A percentile compares a stretch with the other conserved stretches of the same genome.
These are phyloP conservation scores for Drosophila chauvacae DNA, from an alignment of 1,140 invertebrate genomes.

Conservation along the genomic window DNA sequence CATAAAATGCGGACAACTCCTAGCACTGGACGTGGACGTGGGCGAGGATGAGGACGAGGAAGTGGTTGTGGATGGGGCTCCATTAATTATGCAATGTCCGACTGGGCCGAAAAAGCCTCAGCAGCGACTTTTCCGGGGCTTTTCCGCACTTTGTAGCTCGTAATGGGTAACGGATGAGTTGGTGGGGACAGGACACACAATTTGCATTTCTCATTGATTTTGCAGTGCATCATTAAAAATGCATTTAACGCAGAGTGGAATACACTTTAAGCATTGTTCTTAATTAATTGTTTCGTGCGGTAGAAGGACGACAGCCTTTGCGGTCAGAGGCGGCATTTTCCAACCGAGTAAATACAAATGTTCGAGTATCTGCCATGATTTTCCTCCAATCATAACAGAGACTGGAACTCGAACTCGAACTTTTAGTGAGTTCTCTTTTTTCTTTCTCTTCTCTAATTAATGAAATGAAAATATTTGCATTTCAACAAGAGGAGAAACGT, in stretches of 20 bases:
- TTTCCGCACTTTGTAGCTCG: slow-evolving; percentile 25
- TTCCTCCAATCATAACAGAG: slow-evolving; percentile 9
- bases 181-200: slow-evolving; percentile 8
- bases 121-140: slow-evolving; percentile 29
- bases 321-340: slow-evolving; percentile 33
- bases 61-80: slow-evolving; percentile 37
- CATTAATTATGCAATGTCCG: slow-evolving; percentile 58
- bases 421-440: not conserved
- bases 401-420: slow-evolving; percentile 1
- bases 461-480: slow-evolving; percentile 75
- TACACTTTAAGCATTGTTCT: slow-evolving; percentile 59
- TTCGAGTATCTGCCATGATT: not conserved
- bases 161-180: slow-evolving; percentile 8
- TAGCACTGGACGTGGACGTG: slow-evolving; percentile 17
- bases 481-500: slow-evolving; percentile 31
- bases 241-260: slow-evolving; percentile 61
- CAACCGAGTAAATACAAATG: slow-evolving; percentile 1
- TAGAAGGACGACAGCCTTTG: slow-evolving; percentile 30
- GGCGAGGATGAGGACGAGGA: not conserved
- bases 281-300: slow-evolving; percentile 68
- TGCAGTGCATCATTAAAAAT: slow-evolving; percentile 74
- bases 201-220: slow-evolving; percentile 64
- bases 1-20: slow-evolving; percentile 55
- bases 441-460: slow-evolving; percentile 54
- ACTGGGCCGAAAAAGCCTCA: slow-evolving; percentile 41